Evolutionary conservation across 2,797 vertebrate species (phyloP).

Genomic region (Protosalanx chinensis): DNA sequence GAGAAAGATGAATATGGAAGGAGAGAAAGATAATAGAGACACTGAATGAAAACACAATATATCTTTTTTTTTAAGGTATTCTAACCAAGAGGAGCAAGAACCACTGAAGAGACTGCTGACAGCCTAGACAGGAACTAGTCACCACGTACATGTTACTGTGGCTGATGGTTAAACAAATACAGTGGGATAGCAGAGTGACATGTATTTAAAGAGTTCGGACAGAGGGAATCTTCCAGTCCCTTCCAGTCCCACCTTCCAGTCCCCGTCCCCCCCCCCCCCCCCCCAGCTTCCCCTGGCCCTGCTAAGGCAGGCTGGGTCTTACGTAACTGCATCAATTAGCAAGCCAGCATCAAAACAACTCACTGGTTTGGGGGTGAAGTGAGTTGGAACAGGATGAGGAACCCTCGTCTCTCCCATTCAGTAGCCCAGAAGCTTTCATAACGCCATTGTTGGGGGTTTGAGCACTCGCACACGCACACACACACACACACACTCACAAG

Average conservation of each 20-base stretch:
- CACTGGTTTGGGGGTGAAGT: conserved; percentile 40
- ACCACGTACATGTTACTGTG: too few species aligned
- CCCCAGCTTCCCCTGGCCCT: neutral
- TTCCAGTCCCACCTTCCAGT: too few species aligned
- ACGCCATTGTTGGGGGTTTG: conserved; percentile 21
- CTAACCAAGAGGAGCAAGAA: too few species aligned
- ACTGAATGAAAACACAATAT: too few species aligned
- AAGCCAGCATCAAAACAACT: conserved; percentile 41
- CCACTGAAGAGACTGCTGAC: too few species aligned
- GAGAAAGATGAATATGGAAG: too few species aligned
- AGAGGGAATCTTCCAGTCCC: neutral
- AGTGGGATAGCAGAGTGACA: too few species aligned
- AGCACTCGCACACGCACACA: neutral
- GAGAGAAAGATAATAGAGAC: too few species aligned
- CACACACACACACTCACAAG: neutral
- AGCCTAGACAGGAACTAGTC: too few species aligned
- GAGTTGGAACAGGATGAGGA: conserved; percentile 42
- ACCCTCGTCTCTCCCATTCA: conserved; percentile 25
- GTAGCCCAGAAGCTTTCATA: conserved; percentile 38
- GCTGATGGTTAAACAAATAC: too few species aligned
- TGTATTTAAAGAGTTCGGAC: neutral
- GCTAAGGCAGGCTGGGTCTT: conserved; percentile 41
- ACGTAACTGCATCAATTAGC: conserved; percentile 55
- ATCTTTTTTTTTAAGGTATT: too few species aligned
- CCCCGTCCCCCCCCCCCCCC: neutral